Evolutionary conservation across 2,113 vertebrate species (phyloP).

Genomic region (Butorides virescens): DNA sequence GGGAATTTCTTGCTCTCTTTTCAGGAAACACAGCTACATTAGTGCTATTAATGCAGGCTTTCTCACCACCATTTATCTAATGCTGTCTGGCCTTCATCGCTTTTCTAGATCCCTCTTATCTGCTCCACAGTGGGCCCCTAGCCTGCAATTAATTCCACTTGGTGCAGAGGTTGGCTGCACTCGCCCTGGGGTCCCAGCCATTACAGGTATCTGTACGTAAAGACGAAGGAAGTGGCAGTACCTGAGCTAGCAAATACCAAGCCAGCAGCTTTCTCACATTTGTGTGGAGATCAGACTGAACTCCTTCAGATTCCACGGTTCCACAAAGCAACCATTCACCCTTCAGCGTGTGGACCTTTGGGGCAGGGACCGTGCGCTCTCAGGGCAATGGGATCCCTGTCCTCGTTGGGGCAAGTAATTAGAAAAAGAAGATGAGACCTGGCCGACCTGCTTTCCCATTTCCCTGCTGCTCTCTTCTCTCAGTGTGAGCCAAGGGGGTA

Average conservation of each 20-base stretch:
- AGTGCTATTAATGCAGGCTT: background rate
- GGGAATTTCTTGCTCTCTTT: slow-evolving; percentile 5
- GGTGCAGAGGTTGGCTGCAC: background rate
- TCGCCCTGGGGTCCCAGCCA: rapidly evolving
- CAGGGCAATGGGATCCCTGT: background rate
- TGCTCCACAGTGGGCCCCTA: background rate
- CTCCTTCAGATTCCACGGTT: background rate
- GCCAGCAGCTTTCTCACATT: background rate
- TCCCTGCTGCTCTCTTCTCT: background rate
- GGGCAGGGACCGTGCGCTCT: rapidly evolving
- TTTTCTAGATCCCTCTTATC: slow-evolving; percentile 5
- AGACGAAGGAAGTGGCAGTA: background rate
- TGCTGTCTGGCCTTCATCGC: background rate
- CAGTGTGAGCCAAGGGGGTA: background rate
- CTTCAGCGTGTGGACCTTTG: background rate
- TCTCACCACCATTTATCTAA: slow-evolving; percentile 23
- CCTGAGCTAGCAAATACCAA: background rate
- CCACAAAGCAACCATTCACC: background rate
- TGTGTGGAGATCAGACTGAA: background rate
- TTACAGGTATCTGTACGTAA: background rate
- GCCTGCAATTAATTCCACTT: background rate
- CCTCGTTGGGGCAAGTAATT: background rate
- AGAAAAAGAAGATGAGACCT: background rate
- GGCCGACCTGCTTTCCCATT: background rate
- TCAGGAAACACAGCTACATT: slow-evolving; percentile 31